Conservation (phyloP, 1,140 invertebrate species). For the Apocrypta bakeri region DNA sequence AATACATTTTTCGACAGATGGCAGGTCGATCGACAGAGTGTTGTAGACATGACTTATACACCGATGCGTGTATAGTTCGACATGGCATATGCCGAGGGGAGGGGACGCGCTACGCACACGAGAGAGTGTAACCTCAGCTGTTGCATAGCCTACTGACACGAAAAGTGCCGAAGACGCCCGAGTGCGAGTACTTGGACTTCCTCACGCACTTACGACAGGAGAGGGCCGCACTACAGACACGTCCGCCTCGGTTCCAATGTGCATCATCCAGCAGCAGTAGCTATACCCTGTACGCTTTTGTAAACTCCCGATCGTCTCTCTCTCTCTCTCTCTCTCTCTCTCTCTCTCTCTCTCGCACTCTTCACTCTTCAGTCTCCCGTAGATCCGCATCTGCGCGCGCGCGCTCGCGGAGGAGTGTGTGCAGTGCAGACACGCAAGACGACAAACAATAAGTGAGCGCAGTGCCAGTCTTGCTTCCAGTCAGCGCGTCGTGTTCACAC, state of each 20-base stretch:
- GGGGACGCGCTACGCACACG: too few species aligned
- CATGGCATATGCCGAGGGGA: too few species aligned
- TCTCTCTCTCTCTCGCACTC: too few species aligned
- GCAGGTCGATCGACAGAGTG: too few species aligned
- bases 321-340: too few species aligned
- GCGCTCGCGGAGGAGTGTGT: too few species aligned
- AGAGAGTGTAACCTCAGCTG: not conserved
- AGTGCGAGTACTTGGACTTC: not conserved
- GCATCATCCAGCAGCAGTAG: not conserved
- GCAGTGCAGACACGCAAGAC: not conserved
- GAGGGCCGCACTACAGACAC: not conserved
- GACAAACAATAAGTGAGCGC: not conserved
- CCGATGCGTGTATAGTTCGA: too few species aligned
- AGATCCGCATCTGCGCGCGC: not conserved
- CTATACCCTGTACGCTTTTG: not conserved
- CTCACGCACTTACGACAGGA: too few species aligned
- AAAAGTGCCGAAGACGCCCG: slow-evolving; percentile 24
- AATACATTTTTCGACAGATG: too few species aligned
- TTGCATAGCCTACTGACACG: slow-evolving; percentile 13
- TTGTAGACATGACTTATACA: too few species aligned
- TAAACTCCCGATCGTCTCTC: too few species aligned
- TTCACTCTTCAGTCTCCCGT: too few species aligned
- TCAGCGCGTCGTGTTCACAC: not conserved
- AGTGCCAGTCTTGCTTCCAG: not conserved
- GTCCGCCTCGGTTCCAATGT: not conserved